Evolutionary conservation across 2,113 vertebrate species (phyloP).

Genomic region (Platysternon megacephalum): DNA sequence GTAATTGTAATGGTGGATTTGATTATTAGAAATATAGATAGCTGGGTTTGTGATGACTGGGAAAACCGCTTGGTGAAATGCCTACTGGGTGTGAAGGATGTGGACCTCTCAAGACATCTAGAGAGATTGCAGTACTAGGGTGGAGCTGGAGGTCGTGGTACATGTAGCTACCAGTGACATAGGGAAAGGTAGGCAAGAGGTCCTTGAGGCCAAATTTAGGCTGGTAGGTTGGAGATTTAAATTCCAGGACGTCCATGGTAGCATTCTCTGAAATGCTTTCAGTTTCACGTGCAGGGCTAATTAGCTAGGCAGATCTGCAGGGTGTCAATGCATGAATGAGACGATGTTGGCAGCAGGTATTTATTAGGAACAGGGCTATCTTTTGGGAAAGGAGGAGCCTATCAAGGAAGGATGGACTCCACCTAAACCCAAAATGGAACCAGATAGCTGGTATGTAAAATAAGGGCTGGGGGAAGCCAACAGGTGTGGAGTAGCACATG

Average conservation of each 20-base stretch:
- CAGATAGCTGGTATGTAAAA: not conserved
- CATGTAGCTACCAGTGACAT: not conserved
- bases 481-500: not conserved
- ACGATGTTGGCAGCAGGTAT: not conserved
- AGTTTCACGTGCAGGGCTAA: not conserved
- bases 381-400: not conserved
- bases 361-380: not conserved
- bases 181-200: not conserved
- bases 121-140: not conserved
- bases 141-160: not conserved
- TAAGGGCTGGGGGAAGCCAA: not conserved
- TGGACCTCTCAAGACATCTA: not conserved
- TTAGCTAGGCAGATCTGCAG: not conserved
- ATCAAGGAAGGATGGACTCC: not conserved
- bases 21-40: not conserved
- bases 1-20: not conserved
- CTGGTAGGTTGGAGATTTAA: not conserved
- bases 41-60: not conserved
- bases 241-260: not conserved
- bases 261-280: not conserved
- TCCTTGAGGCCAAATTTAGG: not conserved
- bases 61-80: not conserved
- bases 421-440: not conserved
- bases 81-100: not conserved
- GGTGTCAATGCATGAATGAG: not conserved